A percentile compares a stretch with the other conserved stretches of the same genome.
These are phyloP conservation scores for Clupea harengus DNA, from an alignment of 2,113 vertebrate genomes.

Conservation along the genomic window DNA sequence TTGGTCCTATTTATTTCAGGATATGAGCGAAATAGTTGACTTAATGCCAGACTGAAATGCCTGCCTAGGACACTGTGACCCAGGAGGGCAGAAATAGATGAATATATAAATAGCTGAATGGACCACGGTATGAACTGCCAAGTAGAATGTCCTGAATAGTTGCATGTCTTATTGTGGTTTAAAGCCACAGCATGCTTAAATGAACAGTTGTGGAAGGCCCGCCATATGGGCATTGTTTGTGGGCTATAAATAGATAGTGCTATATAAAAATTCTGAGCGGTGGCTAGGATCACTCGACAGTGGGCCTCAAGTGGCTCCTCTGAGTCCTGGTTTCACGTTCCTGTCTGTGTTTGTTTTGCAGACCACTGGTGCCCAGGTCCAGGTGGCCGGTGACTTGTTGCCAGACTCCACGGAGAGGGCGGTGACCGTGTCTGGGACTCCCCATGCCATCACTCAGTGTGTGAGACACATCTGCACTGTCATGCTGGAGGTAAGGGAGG, in stretches of 20 bases:
- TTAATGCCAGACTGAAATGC: conserved; percentile 46
- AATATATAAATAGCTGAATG: conserved; percentile 45
- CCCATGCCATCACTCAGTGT: conserved; percentile 89
- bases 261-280: conserved; percentile 9
- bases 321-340: background rate
- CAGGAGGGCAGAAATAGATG: conserved; percentile 48
- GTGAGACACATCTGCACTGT: conserved; percentile 91
- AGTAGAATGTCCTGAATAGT: conserved; percentile 53
- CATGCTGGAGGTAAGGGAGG: conserved; percentile 83
- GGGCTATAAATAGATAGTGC: background rate
- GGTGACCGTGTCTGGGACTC: conserved; percentile 89
- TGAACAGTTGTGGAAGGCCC: conserved; percentile 9
- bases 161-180: conserved; percentile 25
- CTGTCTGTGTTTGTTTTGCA: conserved; percentile 54
- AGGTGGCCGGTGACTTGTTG: conserved; percentile 92
- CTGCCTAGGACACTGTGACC: conserved; percentile 47
- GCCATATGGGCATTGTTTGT: conserved; percentile 13
- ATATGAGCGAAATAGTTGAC: conserved; percentile 43
- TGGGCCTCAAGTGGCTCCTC: background rate
- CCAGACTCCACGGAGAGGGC: conserved; percentile 91
- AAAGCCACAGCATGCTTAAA: conserved; percentile 1
- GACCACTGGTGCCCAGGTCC: conserved; percentile 92
- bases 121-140: conserved; percentile 35
- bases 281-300: conserved; percentile 18
- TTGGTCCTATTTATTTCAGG: conserved; percentile 44